These are phyloP conservation scores for Sarcophaga variegata DNA, from an alignment of 2,888 invertebrate species.

Conservation along the genomic window DNA sequence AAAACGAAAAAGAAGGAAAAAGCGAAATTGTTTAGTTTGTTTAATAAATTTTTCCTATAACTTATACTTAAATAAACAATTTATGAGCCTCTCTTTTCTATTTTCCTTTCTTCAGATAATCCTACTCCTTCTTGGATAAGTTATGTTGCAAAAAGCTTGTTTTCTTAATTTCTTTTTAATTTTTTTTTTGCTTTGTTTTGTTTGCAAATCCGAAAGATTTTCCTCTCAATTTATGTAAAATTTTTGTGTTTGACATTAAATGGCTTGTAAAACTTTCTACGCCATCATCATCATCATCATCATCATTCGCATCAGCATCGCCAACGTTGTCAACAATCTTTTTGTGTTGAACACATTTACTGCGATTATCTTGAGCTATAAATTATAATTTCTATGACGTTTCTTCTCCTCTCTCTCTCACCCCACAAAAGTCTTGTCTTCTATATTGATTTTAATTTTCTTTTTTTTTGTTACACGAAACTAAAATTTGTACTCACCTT, in stretches of 20 bases:
- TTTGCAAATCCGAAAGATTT: background rate
- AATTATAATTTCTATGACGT: conserved; percentile 49
- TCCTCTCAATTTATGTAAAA: conserved; percentile 15
- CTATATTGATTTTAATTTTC: background rate
- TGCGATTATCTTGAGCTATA: conserved; percentile 48
- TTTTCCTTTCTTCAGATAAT: conserved; percentile 3
- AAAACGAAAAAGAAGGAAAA: too few relatives aligned
- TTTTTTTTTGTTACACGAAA: background rate
- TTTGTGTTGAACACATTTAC: conserved; percentile 3
- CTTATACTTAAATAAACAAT: conserved; percentile 49
- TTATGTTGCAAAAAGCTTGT: conserved; percentile 2
- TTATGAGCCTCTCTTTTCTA: conserved; percentile 34
- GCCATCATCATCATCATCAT: conserved; percentile 5
- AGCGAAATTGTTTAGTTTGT: conserved; percentile 15
- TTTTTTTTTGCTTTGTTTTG: conserved; percentile 10
- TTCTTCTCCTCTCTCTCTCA: background rate
- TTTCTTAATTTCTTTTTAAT: conserved; percentile 6
- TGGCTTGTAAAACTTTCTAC: conserved; percentile 59
- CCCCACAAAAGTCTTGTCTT: background rate
- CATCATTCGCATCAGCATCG: too few relatives aligned
- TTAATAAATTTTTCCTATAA: conserved; percentile 58
- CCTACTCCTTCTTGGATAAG: conserved; percentile 8
- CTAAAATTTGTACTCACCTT: conserved; percentile 84
- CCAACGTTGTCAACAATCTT: background rate
- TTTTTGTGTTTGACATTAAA: conserved; percentile 59